A percentile compares a stretch with the other conserved stretches of the same genome.
Conservation (phyloP, 2,797 vertebrate species). For the Semotilus atromaculatus region DNA sequence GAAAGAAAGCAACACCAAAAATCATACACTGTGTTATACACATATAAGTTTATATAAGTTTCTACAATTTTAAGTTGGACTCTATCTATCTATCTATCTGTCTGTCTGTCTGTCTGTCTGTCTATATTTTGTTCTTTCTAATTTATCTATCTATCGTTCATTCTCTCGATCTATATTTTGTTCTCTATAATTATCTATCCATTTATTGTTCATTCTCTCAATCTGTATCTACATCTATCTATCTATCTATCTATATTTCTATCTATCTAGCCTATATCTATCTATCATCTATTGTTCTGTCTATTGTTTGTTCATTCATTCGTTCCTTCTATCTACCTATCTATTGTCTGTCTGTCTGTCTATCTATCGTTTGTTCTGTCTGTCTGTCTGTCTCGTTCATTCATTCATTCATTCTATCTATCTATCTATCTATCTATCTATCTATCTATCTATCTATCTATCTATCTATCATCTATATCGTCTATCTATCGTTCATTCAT, state of each 20-base stretch:
- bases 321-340: not conserved
- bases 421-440: rapidly evolving
- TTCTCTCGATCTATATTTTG: not conserved
- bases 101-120: not conserved
- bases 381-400: not conserved
- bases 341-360: no score
- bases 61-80: not conserved
- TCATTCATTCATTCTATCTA: not conserved
- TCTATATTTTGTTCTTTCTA: no score
- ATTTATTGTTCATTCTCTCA: not conserved
- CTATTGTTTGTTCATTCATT: no score
- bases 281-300: no score
- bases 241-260: not conserved
- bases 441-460: rapidly evolving
- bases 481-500: not conserved
- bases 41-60: not conserved
- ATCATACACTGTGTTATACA: not conserved
- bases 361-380: not conserved
- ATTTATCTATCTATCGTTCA: not conserved
- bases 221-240: not conserved
- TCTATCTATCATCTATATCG: not conserved
- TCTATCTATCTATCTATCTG: not conserved
- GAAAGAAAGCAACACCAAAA: not conserved
- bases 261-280: no score
- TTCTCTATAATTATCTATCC: not conserved